Evolutionary conservation across 2,888 invertebrate species (phyloP), one percentile per base, ranked within the genome.

Genomic region (Congeria kusceri): DNA sequence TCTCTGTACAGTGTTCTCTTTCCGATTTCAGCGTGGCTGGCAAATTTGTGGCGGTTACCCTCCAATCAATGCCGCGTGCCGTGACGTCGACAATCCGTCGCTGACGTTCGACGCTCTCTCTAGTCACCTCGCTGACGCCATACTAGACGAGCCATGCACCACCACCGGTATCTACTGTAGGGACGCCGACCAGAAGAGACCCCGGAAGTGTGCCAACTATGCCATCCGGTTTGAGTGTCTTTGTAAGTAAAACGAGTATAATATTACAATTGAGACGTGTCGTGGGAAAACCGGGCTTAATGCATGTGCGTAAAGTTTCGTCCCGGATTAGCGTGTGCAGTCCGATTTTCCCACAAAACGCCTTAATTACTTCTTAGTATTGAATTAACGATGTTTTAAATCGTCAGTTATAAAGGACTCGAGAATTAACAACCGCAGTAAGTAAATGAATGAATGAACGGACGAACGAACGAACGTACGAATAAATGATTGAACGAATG

Each of bases 191-290:
- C 83, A 83, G 46, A 28, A 5, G 29, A 23, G 3, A 18, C 28
- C n/a, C 5, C 53, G 53, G 3, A 75, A 67, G 39, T 83, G 83
- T 23, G 28, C 58, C 7, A 72, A 83, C 49, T 83, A 83, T 57
- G 67, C 74, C 25, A 78, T 83, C 49, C 71, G 73, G 44, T 83
- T 83, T 46, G 77, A 80, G 66, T 83, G 83, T 32, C 39, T 80
- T 27, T 67, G 83, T 77, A 75, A 75, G 79, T 59, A 49, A 28
- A 32, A 13, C 9, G 3, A 39, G 15, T 39, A 11, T 39, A 5
- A 7, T 39, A 39, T 13, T 39, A 39, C 1, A 7, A 39, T 39
- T n/a, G n/a, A n/a, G n/a, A n/a, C n/a, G n/a, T n/a, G n/a, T n/a
- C n/a, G n/a, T n/a, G n/a, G n/a, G n/a, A n/a, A n/a, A n/a, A n/a